Evolutionary conservation across 2,797 vertebrate genomes (phyloP), one percentile per base, ranked within the genome.

Genomic region (Neomorphus geoffroyi): DNA sequence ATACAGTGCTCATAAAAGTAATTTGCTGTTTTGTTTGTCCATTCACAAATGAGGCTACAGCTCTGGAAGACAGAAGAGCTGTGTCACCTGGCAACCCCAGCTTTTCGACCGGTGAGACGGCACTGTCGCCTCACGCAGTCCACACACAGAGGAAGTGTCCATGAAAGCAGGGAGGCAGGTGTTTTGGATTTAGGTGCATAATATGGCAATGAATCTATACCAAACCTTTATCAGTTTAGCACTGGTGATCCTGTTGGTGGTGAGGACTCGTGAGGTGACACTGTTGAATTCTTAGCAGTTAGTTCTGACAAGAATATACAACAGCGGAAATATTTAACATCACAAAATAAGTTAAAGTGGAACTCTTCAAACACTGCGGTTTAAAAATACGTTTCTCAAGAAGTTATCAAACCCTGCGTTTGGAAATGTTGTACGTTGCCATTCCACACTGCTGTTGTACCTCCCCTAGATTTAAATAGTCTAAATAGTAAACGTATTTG

Each of bases 41-140:
- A 16, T 74, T 80, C 2, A 3, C 32, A 80, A 64, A 71, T 45
- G 39, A 72, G 28, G 13, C 21, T 84, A 17, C 33, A 61, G 2
- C 19, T 86, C 83, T 30, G 67, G n/a, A 67, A 60, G 50, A 26
- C 9, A 86, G 51, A 90, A 60, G 4, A 60, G 5, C 45, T 9
- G 2, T 48, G 24, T 21, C 71, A 50, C 33, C 32, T 45, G 37
- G n/a, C 22, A 82, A 32, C 5, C 18, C 22, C 35, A 87, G 0
- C 11, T 53, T 82, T 57, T 77, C n/a, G 24, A 48, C 46, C 35
- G 62, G 48, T 39, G 65, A 11, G 32, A 41, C 0, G 2, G 30
- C n/a, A 69, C 12, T 0, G 0, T 51, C 27, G 18, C 39, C 23
- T 43, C 0, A 0, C 33, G 32, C 35, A 23, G 23, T 35, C 50